Percentiles rank a stretch among this genome's conserved stretches.
phyloP scores from a whole-genome alignment of 2,113 vertebrate species.

The Rana temporaria region DNA sequence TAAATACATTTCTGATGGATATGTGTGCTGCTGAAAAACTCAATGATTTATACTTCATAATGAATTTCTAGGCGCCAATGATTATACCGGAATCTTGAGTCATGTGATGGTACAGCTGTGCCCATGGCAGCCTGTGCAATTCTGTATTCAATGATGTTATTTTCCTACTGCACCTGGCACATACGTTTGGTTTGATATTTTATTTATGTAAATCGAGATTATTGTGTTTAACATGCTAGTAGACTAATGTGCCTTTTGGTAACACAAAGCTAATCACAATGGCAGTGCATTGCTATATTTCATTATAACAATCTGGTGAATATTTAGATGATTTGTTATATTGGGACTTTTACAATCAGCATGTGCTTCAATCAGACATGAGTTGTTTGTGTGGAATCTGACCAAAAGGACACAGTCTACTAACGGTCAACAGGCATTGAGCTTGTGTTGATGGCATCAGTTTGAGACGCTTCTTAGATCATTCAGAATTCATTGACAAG shows the following conservation, averaged over 20 bases:
- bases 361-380: too few relatives aligned
- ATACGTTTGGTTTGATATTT: slow-evolving; percentile 5
- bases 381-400: too few relatives aligned
- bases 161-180: slow-evolving; percentile 25
- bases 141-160: not conserved
- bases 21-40: not conserved
- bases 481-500: too few relatives aligned
- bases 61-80: not conserved
- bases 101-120: slow-evolving; percentile 14
- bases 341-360: too few relatives aligned
- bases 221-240: not conserved
- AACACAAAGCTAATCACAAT: too few relatives aligned
- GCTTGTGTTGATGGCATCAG: too few relatives aligned
- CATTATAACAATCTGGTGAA: too few relatives aligned
- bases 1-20: not conserved
- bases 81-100: not conserved
- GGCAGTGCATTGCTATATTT: too few relatives aligned
- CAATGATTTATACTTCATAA: not conserved
- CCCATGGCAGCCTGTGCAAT: not conserved
- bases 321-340: too few relatives aligned
- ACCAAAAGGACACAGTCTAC: too few relatives aligned
- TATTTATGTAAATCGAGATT: slow-evolving; percentile 8
- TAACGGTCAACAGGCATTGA: too few relatives aligned
- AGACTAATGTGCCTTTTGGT: not conserved
- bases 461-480: too few relatives aligned